These are phyloP conservation scores for Monopterus albus DNA, from an alignment of 2,113 vertebrate species.

Conservation along the genomic window DNA sequence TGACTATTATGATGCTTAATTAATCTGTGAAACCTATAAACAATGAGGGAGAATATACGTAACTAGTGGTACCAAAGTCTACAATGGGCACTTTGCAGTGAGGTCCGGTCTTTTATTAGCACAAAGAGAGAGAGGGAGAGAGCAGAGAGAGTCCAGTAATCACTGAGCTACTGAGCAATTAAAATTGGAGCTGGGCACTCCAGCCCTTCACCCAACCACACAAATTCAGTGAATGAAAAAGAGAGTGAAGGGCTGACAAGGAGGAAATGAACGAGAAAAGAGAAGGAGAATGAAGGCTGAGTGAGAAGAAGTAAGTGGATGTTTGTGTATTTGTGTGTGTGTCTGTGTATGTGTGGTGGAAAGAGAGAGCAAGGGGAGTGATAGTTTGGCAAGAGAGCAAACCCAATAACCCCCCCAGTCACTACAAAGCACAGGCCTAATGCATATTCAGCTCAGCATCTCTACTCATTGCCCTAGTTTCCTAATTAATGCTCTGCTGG, in stretches of 20 bases:
- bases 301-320: slow-evolving; percentile 62
- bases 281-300: slow-evolving; percentile 50
- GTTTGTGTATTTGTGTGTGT: slow-evolving; percentile 38
- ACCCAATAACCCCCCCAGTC: slow-evolving; percentile 66
- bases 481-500: slow-evolving; percentile 76
- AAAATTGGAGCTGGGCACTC: slow-evolving; percentile 40
- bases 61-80: not conserved
- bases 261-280: slow-evolving; percentile 56
- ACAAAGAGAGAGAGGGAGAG: slow-evolving; percentile 5
- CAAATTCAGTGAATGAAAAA: slow-evolving; percentile 66
- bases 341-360: slow-evolving; percentile 39
- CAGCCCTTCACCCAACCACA: slow-evolving; percentile 54
- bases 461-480: slow-evolving; percentile 78
- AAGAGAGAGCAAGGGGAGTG: slow-evolving; percentile 58
- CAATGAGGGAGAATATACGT: not conserved
- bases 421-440: slow-evolving; percentile 75
- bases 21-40: not conserved
- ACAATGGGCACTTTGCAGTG: slow-evolving; percentile 13
- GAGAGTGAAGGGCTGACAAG: slow-evolving; percentile 44
- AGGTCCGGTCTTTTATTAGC: slow-evolving; percentile 24
- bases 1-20: not conserved
- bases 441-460: slow-evolving; percentile 82
- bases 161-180: slow-evolving; percentile 39
- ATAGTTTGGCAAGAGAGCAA: slow-evolving; percentile 65
- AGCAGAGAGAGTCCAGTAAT: slow-evolving; percentile 30